phyloP scores from a whole-genome alignment of 2,888 invertebrate species.

The Myopa testacea region DNA sequence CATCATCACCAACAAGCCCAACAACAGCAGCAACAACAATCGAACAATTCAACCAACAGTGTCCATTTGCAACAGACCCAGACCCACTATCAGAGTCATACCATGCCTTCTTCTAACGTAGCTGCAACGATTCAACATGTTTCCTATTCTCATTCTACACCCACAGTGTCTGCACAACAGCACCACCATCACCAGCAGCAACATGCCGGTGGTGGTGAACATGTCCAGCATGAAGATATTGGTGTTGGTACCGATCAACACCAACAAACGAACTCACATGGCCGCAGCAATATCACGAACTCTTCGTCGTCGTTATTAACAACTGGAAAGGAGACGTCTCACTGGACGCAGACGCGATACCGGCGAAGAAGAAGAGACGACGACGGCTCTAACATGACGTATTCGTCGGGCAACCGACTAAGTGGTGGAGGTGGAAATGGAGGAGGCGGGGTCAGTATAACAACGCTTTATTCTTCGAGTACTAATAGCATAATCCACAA shows the following conservation, averaged over 20 bases:
- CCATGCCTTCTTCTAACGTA: slow-evolving; percentile 61
- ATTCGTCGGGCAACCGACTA: slow-evolving; percentile 60
- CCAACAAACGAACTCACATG: slow-evolving; percentile 50
- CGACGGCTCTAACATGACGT: slow-evolving; percentile 59
- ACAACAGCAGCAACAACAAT: slow-evolving; percentile 54
- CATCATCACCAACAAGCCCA: slow-evolving; percentile 53
- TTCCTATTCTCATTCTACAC: slow-evolving; percentile 59
- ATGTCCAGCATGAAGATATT: slow-evolving; percentile 50
- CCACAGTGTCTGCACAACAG: slow-evolving; percentile 54
- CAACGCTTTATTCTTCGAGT: slow-evolving; percentile 50
- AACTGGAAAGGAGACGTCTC: slow-evolving; percentile 46
- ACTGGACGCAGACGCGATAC: slow-evolving; percentile 60
- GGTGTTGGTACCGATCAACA: slow-evolving; percentile 46
- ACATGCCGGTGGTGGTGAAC: slow-evolving; percentile 42
- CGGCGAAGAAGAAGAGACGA: slow-evolving; percentile 64
- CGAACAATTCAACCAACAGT: slow-evolving; percentile 42
- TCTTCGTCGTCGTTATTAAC: slow-evolving; percentile 61
- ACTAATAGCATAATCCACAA: slow-evolving; percentile 41
- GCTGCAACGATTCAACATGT: slow-evolving; percentile 58
- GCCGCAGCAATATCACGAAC: slow-evolving; percentile 57
- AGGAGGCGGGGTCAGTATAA: slow-evolving; percentile 56
- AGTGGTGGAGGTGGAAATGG: slow-evolving; percentile 44
- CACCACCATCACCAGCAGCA: slow-evolving; percentile 54
- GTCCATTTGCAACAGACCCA: slow-evolving; percentile 55
- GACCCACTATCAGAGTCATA: slow-evolving; percentile 57